These are phyloP conservation scores for Chamaetylas fuelleborni DNA, from an alignment of 2,113 vertebrate genomes.

Conservation along the genomic window DNA sequence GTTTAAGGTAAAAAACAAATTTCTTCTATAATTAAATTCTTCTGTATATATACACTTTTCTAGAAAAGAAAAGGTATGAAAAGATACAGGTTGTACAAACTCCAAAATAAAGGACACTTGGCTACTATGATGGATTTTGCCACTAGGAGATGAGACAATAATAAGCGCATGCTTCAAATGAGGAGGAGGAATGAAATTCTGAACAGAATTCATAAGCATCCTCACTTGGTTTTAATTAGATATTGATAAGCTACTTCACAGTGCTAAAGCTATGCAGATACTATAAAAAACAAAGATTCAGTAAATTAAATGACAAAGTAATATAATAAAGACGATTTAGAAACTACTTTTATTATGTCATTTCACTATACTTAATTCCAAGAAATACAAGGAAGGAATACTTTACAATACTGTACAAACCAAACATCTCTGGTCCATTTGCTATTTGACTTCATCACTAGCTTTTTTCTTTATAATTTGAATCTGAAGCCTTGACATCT, in stretches of 20 bases:
- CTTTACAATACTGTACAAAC: neutral
- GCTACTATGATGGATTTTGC: neutral
- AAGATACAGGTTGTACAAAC: neutral
- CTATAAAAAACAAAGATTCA: neutral
- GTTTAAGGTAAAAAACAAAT: neutral
- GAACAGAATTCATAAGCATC: neutral
- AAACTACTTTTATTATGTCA: neutral
- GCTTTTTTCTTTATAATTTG: neutral
- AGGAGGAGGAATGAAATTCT: neutral
- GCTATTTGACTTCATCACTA: neutral
- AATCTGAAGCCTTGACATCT: neutral
- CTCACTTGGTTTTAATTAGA: neutral
- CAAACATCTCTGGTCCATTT: neutral
- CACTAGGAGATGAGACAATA: neutral
- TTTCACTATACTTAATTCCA: neutral
- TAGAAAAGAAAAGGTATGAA: neutral
- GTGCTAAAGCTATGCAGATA: neutral
- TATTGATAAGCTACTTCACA: neutral
- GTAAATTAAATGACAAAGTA: neutral
- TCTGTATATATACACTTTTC: neutral
- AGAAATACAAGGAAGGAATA: neutral
- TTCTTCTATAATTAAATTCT: neutral
- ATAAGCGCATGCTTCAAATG: fast-evolving
- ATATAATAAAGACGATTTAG: neutral
- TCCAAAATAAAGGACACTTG: neutral